These are phyloP conservation scores for Zosterops lateralis DNA, from an alignment of 2,113 vertebrate species.

Conservation along the genomic window DNA sequence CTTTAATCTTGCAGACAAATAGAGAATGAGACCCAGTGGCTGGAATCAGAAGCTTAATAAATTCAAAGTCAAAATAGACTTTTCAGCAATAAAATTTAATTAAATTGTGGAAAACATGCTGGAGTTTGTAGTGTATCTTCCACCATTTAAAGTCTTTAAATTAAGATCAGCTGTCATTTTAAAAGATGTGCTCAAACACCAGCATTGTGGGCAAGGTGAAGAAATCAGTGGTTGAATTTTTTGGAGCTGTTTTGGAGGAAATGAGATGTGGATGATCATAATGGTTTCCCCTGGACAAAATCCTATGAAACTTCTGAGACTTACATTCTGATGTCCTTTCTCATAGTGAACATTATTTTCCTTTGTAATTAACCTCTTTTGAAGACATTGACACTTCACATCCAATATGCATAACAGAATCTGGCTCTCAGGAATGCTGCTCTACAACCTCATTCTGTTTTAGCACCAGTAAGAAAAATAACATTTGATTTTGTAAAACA, in stretches of 20 bases:
- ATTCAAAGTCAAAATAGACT: slow-evolving; percentile 1
- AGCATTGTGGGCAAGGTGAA: background rate
- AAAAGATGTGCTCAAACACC: background rate
- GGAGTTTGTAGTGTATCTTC: background rate
- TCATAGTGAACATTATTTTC: background rate
- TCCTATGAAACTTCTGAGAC: background rate
- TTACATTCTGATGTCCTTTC: background rate
- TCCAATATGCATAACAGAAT: background rate
- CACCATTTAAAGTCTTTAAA: background rate
- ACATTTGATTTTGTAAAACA: background rate
- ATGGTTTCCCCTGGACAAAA: background rate
- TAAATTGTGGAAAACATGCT: background rate
- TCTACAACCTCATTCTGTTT: background rate
- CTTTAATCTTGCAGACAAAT: slow-evolving; percentile 18
- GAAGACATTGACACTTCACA: background rate
- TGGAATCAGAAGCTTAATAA: slow-evolving; percentile 14
- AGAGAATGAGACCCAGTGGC: background rate
- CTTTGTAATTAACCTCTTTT: background rate
- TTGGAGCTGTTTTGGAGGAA: background rate
- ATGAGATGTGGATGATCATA: background rate
- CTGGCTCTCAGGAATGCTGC: background rate
- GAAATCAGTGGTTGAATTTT: background rate
- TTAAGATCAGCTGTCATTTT: background rate
- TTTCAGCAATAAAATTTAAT: slow-evolving; percentile 1
- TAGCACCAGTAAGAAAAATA: background rate